Evolutionary conservation across 1,140 invertebrate genomes (phyloP), one percentile per base, ranked within the genome.

Genomic region (Heterodera carotae): DNA sequence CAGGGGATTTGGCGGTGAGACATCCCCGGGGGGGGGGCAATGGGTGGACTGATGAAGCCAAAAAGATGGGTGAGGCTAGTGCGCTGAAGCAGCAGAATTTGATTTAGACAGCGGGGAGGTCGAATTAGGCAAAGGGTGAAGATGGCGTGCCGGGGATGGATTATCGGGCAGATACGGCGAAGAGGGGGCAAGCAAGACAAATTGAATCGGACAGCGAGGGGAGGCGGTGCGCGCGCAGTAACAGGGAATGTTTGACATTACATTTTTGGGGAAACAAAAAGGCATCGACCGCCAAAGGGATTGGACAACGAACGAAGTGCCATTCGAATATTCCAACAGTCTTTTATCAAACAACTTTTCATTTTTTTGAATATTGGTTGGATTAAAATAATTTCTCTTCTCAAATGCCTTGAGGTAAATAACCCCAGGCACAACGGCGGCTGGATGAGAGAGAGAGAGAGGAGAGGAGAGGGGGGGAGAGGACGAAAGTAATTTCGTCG

Each of bases 31-130:
- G 59, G 29, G 29, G 59, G 59, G 29, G 59, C n/a, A n/a, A n/a
- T n/a, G n/a, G n/a, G n/a, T n/a, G 59, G n/a, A 22, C 7, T 29
- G 62, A 29, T 31, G 27, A 66, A 15, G 48, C 48, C 48, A 22
- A 53, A 53, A 70, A 70, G 39, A 69, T n/a, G n/a, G n/a, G 36
- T 56, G 33, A 53, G 69, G 59, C 69, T 48, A 7, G 31, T 60
- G 59, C 71, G 22, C 10, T 74, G 39, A 74, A 62, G 71, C 71
- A 74, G 71, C 56, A 74, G 39, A 74, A 74, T 74, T 74, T 74
- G 71, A 74, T 74, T 74, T 74, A n/a, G n/a, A 48, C 3, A 48
- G 43, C 0, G 71, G 27, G 27, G 62, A 6, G 25, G 36, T 4
- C 25, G 4, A 59, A 74, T 34, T 59, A 66, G 62, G 62, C n/a